Evolutionary conservation across 2,113 vertebrate genomes (phyloP), one percentile per base, ranked within the genome.

Genomic region (Microcebus lehilahytsara): DNA sequence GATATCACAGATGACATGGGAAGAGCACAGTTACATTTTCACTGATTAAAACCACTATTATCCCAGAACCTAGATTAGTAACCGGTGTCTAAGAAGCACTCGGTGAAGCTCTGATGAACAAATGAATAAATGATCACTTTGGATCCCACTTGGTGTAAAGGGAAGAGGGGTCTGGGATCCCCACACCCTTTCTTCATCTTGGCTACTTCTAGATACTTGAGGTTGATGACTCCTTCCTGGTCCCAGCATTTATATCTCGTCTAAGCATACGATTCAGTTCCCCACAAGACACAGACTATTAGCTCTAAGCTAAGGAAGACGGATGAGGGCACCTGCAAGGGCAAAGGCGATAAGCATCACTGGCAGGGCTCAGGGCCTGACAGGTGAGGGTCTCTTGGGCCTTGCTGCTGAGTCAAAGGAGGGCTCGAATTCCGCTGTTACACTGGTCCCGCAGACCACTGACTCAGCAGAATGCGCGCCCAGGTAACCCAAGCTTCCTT

Each of bases 341-440:
- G 84, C 90, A 78, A 46, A 86, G 37, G 90, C 0, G 95, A 97
- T 98, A 97, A 98, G 79, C 71, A 97, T 97, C 97, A 3, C 0
- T 90, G 86, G 86, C 69, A 88, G 51, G 84, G 58, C 91, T 92
- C n/a, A 40, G 85, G 92, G 91, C 53, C 84, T 64, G 83, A 46
- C 96, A 97, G 96, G 96, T 95, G 86, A 98, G 96, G 97, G 95
- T 93, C 93, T 96, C 66, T 30, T 0, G 79, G 77, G 83, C 40
- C 60, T 72, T 22, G 17, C n/a, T 96, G 97, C 97, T 98, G 98
- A 98, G 97, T 94, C 97, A 97, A 96, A 86, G n/a, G 17, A 91
- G 27, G 49, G 95, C 97, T 98, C 94, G 3, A 96, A 98, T 98
- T 98, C 96, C 4, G 97, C 98, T 95, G 78, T 92, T 80, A 93